These are phyloP conservation scores for Oryzias melastigma DNA, from an alignment of 2,113 vertebrate species.

Conservation along the genomic window DNA sequence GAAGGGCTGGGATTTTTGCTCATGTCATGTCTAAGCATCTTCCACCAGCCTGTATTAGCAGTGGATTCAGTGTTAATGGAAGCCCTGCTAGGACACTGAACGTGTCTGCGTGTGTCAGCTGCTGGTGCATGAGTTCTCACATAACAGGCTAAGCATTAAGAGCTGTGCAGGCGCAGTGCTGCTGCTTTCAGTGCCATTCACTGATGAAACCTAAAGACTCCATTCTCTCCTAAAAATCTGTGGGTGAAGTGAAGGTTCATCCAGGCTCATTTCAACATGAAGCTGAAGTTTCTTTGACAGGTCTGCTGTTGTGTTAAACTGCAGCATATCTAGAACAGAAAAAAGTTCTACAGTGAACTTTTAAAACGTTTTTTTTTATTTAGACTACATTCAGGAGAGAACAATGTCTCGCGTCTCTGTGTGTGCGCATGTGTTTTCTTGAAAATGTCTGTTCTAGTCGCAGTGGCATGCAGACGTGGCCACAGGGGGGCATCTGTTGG, in stretches of 20 bases:
- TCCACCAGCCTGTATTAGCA: too few relatives aligned
- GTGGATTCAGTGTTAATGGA: too few relatives aligned
- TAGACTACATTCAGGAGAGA: too few relatives aligned
- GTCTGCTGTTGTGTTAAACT: slow-evolving; percentile 18
- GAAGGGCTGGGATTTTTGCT: too few relatives aligned
- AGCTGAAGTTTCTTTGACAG: slow-evolving; percentile 17
- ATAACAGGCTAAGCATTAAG: slow-evolving; percentile 16
- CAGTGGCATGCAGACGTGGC: neutral
- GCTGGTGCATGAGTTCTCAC: too few relatives aligned
- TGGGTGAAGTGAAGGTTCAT: neutral
- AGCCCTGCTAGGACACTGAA: too few relatives aligned
- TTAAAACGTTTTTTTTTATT: too few relatives aligned
- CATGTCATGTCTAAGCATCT: too few relatives aligned
- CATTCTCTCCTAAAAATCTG: neutral
- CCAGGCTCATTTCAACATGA: slow-evolving; percentile 10
- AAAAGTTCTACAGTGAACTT: neutral
- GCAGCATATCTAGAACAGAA: slow-evolving; percentile 29
- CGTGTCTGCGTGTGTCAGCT: too few relatives aligned
- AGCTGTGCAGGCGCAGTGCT: slow-evolving; percentile 11
- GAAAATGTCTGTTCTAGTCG: neutral
- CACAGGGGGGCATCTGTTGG: neutral
- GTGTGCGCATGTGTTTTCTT: too few relatives aligned
- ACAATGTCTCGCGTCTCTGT: too few relatives aligned
- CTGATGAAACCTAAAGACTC: too few relatives aligned
- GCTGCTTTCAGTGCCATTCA: neutral